A percentile compares a stretch with the other conserved stretches of the same genome.
Evolutionary conservation across 2,113 vertebrate species (phyloP).

Genomic region (Sapajus apella): DNA sequence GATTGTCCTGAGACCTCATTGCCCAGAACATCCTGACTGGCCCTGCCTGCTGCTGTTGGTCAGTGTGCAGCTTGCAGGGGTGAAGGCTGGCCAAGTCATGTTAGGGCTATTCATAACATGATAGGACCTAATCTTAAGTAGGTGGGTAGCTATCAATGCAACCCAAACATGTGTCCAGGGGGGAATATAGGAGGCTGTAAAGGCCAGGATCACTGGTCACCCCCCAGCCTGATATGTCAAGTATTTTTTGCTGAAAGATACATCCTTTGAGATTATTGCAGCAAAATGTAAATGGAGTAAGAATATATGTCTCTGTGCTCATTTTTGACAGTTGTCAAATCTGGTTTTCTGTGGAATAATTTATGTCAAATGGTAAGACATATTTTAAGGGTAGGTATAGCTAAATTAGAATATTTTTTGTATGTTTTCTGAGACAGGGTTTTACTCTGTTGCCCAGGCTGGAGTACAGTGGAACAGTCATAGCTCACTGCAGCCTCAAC

Average conservation of each 20-base stretch:
- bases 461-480: no score
- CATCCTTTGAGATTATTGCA: not conserved
- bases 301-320: not conserved
- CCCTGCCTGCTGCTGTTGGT: no score
- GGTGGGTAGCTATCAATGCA: not conserved
- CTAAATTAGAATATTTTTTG: not conserved
- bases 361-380: not conserved
- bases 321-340: not conserved
- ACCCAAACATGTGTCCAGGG: not conserved
- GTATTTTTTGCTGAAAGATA: not conserved
- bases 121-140: not conserved
- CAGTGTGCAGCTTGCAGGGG: fast-evolving
- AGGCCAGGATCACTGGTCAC: not conserved
- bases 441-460: no score
- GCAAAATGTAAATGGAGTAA: not conserved
- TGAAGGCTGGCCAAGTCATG: not conserved
- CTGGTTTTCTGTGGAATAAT: constrained; percentile 2
- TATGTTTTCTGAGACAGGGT: no score
- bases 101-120: not conserved
- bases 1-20: not conserved
- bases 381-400: not conserved
- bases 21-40: not conserved
- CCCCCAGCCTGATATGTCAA: not conserved
- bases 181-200: not conserved
- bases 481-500: no score